Conservation (phyloP, 1,140 invertebrate species). For the Aphelinus atriplicis region DNA sequence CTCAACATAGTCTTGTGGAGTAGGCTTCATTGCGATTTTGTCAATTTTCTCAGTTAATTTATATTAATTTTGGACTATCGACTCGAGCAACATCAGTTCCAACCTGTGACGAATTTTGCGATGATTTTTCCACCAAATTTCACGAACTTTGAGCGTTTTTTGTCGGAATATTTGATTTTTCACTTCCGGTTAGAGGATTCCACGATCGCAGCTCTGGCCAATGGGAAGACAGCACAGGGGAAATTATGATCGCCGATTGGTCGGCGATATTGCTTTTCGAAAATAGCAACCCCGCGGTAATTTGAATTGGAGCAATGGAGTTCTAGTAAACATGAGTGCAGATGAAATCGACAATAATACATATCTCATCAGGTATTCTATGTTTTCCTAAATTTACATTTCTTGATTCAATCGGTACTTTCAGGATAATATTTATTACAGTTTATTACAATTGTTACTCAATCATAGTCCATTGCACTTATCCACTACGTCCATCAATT, state of each 20-base stretch:
- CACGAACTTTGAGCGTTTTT: neutral
- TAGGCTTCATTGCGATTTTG: neutral
- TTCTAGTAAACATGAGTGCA: too few species aligned
- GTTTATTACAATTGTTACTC: too few species aligned
- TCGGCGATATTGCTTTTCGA: neutral
- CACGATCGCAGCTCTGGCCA: conserved; percentile 3
- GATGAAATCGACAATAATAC: too few species aligned
- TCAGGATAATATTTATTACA: too few species aligned
- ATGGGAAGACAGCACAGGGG: neutral
- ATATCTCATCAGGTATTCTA: too few species aligned
- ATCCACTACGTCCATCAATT: too few species aligned
- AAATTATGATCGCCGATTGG: conserved; percentile 2
- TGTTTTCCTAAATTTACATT: too few species aligned
- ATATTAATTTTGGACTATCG: neutral
- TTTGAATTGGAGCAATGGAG: too few species aligned
- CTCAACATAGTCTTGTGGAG: conserved; percentile 8
- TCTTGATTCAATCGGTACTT: too few species aligned
- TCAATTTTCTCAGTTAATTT: neutral
- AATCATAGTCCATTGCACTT: too few species aligned
- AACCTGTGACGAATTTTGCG: neutral
- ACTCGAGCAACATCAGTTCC: too few species aligned
- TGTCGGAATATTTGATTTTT: conserved; percentile 26
- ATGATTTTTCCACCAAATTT: conserved; percentile 7
- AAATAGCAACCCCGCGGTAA: too few species aligned
- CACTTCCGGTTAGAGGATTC: conserved; percentile 28